Percentiles rank a stretch among this genome's conserved stretches.
Conservation (phyloP, 2,113 vertebrate species). For the Orthonyx spaldingii region DNA sequence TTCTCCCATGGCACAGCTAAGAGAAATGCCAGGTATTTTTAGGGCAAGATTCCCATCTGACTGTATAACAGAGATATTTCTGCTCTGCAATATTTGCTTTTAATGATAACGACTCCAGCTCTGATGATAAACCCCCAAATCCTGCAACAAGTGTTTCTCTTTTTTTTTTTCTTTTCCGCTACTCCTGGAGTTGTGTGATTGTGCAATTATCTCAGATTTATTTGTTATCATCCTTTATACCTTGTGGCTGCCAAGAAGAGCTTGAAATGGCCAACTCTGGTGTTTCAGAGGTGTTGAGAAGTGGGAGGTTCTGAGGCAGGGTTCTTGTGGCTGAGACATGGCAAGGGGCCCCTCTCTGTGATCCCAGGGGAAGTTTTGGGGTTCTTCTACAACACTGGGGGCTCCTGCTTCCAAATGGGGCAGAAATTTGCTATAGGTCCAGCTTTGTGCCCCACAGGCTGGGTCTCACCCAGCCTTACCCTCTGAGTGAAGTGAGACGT, state of each 20-base stretch:
- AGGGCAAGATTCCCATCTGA: conserved; percentile 3
- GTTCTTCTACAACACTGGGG: accelerated
- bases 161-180: not conserved
- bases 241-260: not conserved
- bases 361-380: not conserved
- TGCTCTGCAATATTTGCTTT: conserved; percentile 31
- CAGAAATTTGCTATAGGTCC: not conserved
- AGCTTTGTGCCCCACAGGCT: accelerated
- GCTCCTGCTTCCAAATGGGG: not conserved
- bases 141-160: not conserved
- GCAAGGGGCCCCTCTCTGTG: accelerated
- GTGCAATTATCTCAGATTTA: not conserved
- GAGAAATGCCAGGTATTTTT: not conserved
- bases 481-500: accelerated
- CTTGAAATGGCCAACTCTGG: not conserved
- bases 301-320: accelerated
- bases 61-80: conserved; percentile 31
- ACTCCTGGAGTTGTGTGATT: not conserved
- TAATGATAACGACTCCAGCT: not conserved
- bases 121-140: not conserved
- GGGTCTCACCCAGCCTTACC: not conserved
- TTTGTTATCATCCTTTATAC: not conserved
- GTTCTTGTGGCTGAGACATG: accelerated
- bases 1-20: not conserved
- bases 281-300: not conserved